Conservation (phyloP, 1,140 invertebrate species). For the silkworm (Bombyx mori) region ASM3026992v2 NC_085134.1:10170001-10170500, state of each 20-base stretch:
- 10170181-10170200: slow-evolving; percentile 91
- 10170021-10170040: slow-evolving; percentile 91
- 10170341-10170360: slow-evolving; percentile 95
- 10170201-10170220: slow-evolving; percentile 92
- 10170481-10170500: slow-evolving; percentile 89
- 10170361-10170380: slow-evolving; percentile 91
- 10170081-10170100: slow-evolving; percentile 95
- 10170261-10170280: slow-evolving; percentile 87
- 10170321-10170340: slow-evolving; percentile 91
- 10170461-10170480: slow-evolving; percentile 88
- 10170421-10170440: slow-evolving; percentile 90
- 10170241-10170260: slow-evolving; percentile 86
- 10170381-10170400: slow-evolving; percentile 89
- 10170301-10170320: slow-evolving; percentile 92
- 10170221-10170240: slow-evolving; percentile 87
- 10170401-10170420: slow-evolving; percentile 91
- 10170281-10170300: slow-evolving; percentile 81
- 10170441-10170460: slow-evolving; percentile 88
- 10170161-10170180: slow-evolving; percentile 88
- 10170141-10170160: slow-evolving; percentile 92
- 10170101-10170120: slow-evolving; percentile 97
- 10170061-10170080: slow-evolving; percentile 88
- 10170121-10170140: slow-evolving; percentile 92
- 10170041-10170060: slow-evolving; percentile 85
- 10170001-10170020: slow-evolving; percentile 89